phyloP scores from a whole-genome alignment of 1,140 invertebrate genomes.

The Vanessa atalanta region DNA sequence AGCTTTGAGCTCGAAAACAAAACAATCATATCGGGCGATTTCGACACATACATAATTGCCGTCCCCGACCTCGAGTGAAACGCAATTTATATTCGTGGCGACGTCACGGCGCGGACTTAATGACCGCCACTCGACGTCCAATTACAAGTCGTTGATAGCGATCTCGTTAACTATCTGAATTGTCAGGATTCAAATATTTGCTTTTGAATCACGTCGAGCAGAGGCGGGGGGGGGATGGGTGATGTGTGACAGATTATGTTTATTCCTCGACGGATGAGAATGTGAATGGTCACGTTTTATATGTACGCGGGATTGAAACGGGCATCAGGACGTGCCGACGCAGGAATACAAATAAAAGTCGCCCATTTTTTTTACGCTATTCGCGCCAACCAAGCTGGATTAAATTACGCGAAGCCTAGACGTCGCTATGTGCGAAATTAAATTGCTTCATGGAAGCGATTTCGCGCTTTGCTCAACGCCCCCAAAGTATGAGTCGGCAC shows the following conservation, averaged over 20 bases:
- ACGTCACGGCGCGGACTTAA: conserved; percentile 47
- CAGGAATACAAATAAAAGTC: conserved; percentile 60
- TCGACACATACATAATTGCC: conserved; percentile 32
- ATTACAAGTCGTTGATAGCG: conserved; percentile 43
- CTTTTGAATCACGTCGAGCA: conserved; percentile 51
- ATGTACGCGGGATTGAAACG: conserved; percentile 65
- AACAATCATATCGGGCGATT: conserved; percentile 35
- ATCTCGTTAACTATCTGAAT: conserved; percentile 45
- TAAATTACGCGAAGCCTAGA: conserved; percentile 60
- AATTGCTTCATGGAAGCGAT: conserved; percentile 58
- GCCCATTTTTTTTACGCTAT: conserved; percentile 52
- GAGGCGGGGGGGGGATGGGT: conserved; percentile 30
- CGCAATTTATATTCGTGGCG: conserved; percentile 51
- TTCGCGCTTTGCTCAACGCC: conserved; percentile 39
- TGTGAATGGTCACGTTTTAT: conserved; percentile 74
- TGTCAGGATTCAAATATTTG: conserved; percentile 48
- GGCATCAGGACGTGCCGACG: conserved; percentile 57
- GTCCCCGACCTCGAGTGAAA: conserved; percentile 51
- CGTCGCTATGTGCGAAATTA: conserved; percentile 56
- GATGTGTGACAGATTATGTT: conserved; percentile 65
- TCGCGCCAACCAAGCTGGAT: conserved; percentile 52
- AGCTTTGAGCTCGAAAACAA: conserved; percentile 47
- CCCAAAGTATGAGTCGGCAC: conserved; percentile 22
- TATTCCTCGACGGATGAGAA: conserved; percentile 57
- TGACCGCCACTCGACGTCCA: conserved; percentile 48